These are phyloP conservation scores for Aphis gossypii DNA, from an alignment of 1,140 invertebrate species.

Conservation along the genomic window DNA sequence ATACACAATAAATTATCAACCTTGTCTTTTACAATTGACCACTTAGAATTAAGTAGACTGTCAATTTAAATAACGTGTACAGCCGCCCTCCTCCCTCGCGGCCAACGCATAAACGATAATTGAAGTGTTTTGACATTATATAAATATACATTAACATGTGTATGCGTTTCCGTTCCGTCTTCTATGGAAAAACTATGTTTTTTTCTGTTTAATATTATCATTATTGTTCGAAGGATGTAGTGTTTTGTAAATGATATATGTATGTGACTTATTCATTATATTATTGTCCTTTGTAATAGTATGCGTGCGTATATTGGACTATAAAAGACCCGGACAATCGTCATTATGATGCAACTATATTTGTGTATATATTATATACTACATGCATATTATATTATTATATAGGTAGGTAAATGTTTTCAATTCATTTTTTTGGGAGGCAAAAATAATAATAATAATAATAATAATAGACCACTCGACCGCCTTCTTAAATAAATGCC, in stretches of 20 bases:
- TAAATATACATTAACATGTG: slow-evolving; percentile 48
- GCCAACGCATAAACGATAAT: slow-evolving; percentile 32
- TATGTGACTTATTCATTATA: slow-evolving; percentile 55
- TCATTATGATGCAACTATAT: slow-evolving; percentile 44
- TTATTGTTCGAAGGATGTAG: slow-evolving; percentile 49
- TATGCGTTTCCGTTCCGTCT: slow-evolving; percentile 54
- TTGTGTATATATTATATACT: background rate
- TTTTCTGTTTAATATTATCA: slow-evolving; percentile 47
- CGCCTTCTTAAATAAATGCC: slow-evolving; percentile 25
- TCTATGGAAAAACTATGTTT: slow-evolving; percentile 23
- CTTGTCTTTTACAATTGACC: slow-evolving; percentile 49
- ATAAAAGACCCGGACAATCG: slow-evolving; percentile 57
- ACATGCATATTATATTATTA: background rate
- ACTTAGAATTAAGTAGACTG: slow-evolving; percentile 55
- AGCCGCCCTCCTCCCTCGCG: slow-evolving; percentile 6
- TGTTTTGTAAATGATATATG: slow-evolving; percentile 52
- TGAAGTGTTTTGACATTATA: slow-evolving; percentile 54
- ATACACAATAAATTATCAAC: slow-evolving; percentile 42
- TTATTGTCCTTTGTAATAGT: slow-evolving; percentile 45
- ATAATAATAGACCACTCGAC: slow-evolving; percentile 21
- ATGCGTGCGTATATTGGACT: slow-evolving; percentile 47
- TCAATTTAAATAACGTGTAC: slow-evolving; percentile 35
- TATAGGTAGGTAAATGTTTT: slow-evolving; percentile 10
- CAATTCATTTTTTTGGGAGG: slow-evolving; percentile 35
- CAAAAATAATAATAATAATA: slow-evolving; percentile 33